phyloP scores from a whole-genome alignment of 2,888 invertebrate genomes.

The Amiota minor region DNA sequence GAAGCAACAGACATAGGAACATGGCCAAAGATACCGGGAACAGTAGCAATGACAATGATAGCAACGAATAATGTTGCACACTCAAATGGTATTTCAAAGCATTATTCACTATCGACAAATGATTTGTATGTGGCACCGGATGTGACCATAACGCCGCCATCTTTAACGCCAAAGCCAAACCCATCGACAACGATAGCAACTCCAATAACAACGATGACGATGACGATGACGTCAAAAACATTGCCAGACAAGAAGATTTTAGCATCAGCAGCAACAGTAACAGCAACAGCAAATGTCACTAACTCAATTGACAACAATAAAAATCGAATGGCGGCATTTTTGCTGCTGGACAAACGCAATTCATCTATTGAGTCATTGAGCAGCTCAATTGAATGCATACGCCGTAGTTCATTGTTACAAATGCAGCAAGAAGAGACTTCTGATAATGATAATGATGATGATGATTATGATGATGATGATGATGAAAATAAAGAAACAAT shows the following conservation, averaged over 20 bases:
- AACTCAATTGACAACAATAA: slow-evolving; percentile 25
- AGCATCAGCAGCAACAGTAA: slow-evolving; percentile 29
- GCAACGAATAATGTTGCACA: slow-evolving; percentile 44
- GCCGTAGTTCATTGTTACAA: slow-evolving; percentile 30
- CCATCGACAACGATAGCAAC: slow-evolving; percentile 9
- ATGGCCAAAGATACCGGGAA: slow-evolving; percentile 23
- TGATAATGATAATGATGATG: not conserved
- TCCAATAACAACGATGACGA: slow-evolving; percentile 18
- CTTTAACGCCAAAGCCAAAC: slow-evolving; percentile 18
- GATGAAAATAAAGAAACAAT: slow-evolving; percentile 10
- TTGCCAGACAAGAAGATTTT: not conserved
- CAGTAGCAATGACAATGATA: slow-evolving; percentile 32
- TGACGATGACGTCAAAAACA: not conserved
- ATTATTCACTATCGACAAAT: slow-evolving; percentile 73
- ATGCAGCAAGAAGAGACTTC: slow-evolving; percentile 15
- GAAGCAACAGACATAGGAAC: slow-evolving; percentile 10
- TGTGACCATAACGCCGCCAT: not conserved
- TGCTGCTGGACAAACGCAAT: slow-evolving; percentile 37
- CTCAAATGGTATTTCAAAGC: slow-evolving; percentile 60
- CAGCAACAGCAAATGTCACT: slow-evolving; percentile 24
- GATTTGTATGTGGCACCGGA: slow-evolving; percentile 70
- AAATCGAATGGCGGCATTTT: slow-evolving; percentile 33
- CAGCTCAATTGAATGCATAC: slow-evolving; percentile 45
- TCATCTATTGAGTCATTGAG: slow-evolving; percentile 40
- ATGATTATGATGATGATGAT: slow-evolving; percentile 24